Percentiles rank a stretch among this genome's conserved stretches.
Conservation (phyloP, 2,113 vertebrate genomes). For the Pyxicephalus adspersus region DNA sequence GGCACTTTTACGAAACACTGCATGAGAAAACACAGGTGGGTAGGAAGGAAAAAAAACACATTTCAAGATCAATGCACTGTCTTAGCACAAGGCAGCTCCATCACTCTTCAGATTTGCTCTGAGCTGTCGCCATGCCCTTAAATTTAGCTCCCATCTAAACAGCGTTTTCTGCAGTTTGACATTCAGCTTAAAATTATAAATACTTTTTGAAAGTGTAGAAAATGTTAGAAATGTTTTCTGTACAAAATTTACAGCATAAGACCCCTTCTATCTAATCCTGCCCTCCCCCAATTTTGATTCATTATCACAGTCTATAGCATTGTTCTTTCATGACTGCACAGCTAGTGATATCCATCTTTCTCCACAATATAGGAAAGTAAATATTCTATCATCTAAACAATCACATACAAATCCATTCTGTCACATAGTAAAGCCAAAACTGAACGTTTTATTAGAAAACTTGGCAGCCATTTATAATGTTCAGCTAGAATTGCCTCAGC, state of each 20-base stretch:
- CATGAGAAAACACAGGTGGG: conserved; percentile 86
- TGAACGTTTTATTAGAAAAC: too few species aligned
- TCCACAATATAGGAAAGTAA: conserved; percentile 30
- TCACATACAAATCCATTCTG: conserved; percentile 24
- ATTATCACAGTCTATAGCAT: conserved; percentile 43
- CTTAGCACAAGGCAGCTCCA: conserved; percentile 46
- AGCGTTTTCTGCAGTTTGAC: conserved; percentile 79
- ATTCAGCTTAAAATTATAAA: conserved; percentile 90
- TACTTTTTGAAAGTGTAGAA: conserved; percentile 92
- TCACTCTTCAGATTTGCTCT: conserved; percentile 19
- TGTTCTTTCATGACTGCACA: conserved; percentile 33
- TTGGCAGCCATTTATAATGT: too few species aligned
- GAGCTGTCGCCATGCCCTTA: conserved; percentile 17
- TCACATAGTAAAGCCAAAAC: too few species aligned
- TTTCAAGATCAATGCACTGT: conserved; percentile 44
- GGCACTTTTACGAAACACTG: conserved; percentile 88
- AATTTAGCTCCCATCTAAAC: conserved; percentile 70
- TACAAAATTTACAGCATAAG: conserved; percentile 90
- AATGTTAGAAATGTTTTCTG: conserved; percentile 94
- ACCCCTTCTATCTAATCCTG: conserved; percentile 63
- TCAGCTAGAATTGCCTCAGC: neutral
- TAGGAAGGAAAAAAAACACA: conserved; percentile 59
- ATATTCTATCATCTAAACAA: conserved; percentile 22
- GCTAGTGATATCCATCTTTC: conserved; percentile 4
- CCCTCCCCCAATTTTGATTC: conserved; percentile 38